A percentile compares a stretch with the other conserved stretches of the same genome.
Evolutionary conservation across 2,888 invertebrate genomes (phyloP).

Genomic region (Latrodectus hesperus): DNA sequence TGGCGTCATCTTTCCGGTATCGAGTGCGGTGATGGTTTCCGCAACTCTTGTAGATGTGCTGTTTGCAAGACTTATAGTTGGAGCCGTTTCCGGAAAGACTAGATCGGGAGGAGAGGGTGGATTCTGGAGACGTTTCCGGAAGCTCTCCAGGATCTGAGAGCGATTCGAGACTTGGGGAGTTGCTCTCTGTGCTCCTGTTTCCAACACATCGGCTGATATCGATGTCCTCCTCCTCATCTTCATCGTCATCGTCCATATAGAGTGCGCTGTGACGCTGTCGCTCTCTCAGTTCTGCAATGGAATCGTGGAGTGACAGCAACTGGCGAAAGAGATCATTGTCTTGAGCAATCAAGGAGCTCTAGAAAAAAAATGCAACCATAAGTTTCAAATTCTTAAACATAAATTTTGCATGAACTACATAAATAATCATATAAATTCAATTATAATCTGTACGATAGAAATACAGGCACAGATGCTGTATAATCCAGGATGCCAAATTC

Average conservation of each 20-base stretch:
- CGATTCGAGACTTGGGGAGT: constrained; percentile 66
- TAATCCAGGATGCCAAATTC: too few relatives aligned
- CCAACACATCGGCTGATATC: constrained; percentile 19
- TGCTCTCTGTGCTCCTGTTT: constrained; percentile 25
- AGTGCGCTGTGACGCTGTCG: constrained; percentile 55
- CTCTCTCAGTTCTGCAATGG: constrained; percentile 70
- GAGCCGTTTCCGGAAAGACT: constrained; percentile 57
- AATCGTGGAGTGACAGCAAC: constrained; percentile 70
- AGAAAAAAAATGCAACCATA: constrained; percentile 15
- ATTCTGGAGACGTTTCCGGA: constrained; percentile 64
- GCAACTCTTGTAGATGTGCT: constrained; percentile 22
- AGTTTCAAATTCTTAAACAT: not conserved
- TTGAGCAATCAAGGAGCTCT: constrained; percentile 70
- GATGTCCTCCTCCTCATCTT: constrained; percentile 41
- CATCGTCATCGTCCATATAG: constrained; percentile 41
- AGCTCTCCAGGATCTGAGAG: constrained; percentile 64
- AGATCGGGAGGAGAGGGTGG: constrained; percentile 67
- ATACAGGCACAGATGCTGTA: too few relatives aligned
- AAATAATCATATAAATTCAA: too few relatives aligned
- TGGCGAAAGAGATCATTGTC: constrained; percentile 71
- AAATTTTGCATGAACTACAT: not conserved
- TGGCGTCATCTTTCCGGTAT: constrained; percentile 38
- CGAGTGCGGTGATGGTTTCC: constrained; percentile 40
- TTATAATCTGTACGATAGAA: too few relatives aligned
- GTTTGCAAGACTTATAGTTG: constrained; percentile 25